These are phyloP conservation scores for Cochlearius cochlearius DNA, from an alignment of 2,113 vertebrate species.

Conservation along the genomic window DNA sequence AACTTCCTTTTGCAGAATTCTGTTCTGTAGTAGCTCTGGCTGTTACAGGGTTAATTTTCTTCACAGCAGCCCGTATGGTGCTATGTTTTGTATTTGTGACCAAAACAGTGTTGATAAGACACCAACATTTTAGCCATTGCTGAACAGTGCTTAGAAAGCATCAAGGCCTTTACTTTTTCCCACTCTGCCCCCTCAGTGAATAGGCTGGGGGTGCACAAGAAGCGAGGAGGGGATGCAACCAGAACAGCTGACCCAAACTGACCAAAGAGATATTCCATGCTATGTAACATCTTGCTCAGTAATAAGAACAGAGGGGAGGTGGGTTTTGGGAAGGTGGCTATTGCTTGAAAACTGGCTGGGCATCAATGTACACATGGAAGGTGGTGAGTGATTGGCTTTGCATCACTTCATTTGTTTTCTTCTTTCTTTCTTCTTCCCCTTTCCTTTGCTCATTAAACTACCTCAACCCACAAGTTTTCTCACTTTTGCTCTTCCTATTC, in stretches of 20 bases:
- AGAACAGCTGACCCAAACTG: background rate
- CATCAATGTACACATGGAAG: background rate
- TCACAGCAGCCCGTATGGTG: background rate
- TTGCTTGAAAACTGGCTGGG: background rate
- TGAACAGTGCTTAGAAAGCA: background rate
- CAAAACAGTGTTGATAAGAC: background rate
- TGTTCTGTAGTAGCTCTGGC: background rate
- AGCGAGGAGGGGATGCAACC: background rate
- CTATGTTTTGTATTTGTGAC: background rate
- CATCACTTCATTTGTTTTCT: background rate
- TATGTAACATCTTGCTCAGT: background rate
- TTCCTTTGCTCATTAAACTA: background rate
- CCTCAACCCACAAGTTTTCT: background rate
- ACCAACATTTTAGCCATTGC: background rate
- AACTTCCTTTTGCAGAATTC: background rate
- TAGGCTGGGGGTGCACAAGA: background rate
- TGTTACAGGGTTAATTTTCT: background rate
- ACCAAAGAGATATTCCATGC: background rate
- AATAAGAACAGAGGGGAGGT: background rate
- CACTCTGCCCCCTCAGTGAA: background rate
- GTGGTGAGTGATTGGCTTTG: background rate
- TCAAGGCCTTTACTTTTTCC: background rate
- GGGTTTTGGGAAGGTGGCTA: background rate
- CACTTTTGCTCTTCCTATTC: background rate
- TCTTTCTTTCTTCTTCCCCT: background rate